Evolutionary conservation across 1,140 invertebrate genomes (phyloP), one percentile per base, ranked within the genome.

Genomic region (Scylla paramamosain): DNA sequence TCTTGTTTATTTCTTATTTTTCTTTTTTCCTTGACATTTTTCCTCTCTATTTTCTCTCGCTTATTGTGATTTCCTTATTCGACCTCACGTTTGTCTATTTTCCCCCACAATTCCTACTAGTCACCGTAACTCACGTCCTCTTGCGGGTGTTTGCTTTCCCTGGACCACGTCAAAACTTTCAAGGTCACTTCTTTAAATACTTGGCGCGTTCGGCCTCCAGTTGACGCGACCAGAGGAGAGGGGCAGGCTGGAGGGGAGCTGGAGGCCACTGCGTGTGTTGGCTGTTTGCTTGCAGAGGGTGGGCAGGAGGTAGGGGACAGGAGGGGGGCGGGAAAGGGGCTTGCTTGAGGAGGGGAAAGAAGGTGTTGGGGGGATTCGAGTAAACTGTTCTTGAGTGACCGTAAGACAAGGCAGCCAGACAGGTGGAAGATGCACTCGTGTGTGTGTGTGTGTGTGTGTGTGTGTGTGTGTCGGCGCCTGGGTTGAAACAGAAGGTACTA

Each of bases 401-500:
- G 67, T 77, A 77, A 77, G 67, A 77, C 67, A 77, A 77, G 67
- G 67, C 67, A 77, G 67, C 67, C 12, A 77, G 67, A 20, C 67
- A 77, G 67, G 67, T 77, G 67, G 67, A n/a, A 2, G 67, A 77
- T 77, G 84, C 84, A 52, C 52, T 45, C 52, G 46, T 59, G 89
- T 59, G 89, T 91, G 89, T 91, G 89, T 91, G 89, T 91, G 89
- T 91, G 39, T 39, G 39, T 52, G 88, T 46, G 88, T 39, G 45
- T 90, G 88, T 90, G 46, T 91, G 89, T 52, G 48, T 91, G 89
- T 91, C 20, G 67, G 39, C 52, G 12, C 52, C 52, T 91, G 88
- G 25, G 10, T 20, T 4, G 46, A 16, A 46, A 45, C 46, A 52
- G 0, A 28, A 46, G 32, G 32, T 14, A 32, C 7, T 28, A 16